These are phyloP conservation scores for Lamprotornis superbus DNA, from an alignment of 2,113 vertebrate genomes.

Conservation along the genomic window DNA sequence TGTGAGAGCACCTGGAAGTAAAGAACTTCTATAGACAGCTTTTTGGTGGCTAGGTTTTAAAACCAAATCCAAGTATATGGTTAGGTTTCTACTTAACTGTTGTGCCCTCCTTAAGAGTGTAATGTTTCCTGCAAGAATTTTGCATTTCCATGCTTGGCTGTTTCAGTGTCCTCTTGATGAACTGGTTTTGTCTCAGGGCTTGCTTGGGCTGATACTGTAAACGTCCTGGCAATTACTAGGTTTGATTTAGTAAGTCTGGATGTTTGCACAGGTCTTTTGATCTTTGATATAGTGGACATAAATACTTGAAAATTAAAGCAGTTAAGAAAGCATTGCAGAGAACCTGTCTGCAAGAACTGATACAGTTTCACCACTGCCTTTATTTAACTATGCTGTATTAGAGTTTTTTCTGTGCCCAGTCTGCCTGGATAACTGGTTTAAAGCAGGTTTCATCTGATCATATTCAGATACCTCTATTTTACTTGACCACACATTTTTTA, in stretches of 20 bases:
- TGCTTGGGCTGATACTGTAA: background rate
- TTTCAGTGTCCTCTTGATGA: background rate
- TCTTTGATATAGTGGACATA: background rate
- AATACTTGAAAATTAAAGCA: conserved; percentile 1
- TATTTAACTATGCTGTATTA: background rate
- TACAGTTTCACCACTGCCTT: background rate
- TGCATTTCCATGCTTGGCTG: background rate
- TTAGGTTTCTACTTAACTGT: background rate
- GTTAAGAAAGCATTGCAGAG: background rate
- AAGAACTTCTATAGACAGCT: background rate
- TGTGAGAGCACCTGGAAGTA: background rate
- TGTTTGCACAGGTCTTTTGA: background rate
- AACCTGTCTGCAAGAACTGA: background rate
- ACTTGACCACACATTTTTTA: background rate
- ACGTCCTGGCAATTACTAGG: background rate
- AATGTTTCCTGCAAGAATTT: background rate
- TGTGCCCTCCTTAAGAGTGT: background rate
- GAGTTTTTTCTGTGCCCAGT: background rate
- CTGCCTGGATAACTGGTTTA: background rate
- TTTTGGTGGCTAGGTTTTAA: background rate
- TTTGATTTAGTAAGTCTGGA: conserved; percentile 19
- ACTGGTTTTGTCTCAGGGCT: background rate
- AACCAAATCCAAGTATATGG: background rate
- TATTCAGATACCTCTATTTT: background rate
- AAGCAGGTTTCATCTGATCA: background rate